A percentile compares a stretch with the other conserved stretches of the same genome.
Evolutionary conservation across 2,888 invertebrate genomes (phyloP).

Genomic region (Meteorus colon): DNA sequence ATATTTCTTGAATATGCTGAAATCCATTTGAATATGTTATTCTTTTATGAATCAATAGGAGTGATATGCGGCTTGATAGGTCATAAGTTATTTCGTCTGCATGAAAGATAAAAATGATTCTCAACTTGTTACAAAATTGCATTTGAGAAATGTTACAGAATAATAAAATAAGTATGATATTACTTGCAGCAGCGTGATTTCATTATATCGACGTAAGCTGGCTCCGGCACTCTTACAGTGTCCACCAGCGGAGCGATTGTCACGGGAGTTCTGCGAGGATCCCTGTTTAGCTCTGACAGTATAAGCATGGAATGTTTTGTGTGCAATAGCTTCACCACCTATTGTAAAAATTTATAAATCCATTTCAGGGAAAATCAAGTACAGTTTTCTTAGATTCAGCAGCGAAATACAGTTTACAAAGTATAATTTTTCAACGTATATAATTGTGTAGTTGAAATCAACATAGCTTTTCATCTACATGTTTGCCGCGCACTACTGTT

Average conservation of each 20-base stretch:
- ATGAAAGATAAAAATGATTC: neutral
- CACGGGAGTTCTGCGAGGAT: constrained; percentile 81
- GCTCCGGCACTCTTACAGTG: constrained; percentile 88
- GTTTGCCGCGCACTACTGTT: too few relatives aligned
- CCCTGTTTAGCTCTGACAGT: constrained; percentile 90
- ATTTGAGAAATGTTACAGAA: neutral
- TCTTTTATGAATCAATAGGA: neutral
- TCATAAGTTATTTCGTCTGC: neutral
- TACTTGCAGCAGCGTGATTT: constrained; percentile 83
- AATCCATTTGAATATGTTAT: constrained; percentile 57
- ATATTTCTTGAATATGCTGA: constrained; percentile 85
- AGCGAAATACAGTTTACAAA: too few relatives aligned
- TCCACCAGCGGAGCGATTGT: constrained; percentile 77
- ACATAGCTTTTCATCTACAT: too few relatives aligned
- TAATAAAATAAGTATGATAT: neutral
- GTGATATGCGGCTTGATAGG: neutral
- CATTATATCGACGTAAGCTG: constrained; percentile 85
- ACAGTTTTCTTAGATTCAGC: too few relatives aligned
- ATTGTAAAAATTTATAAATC: constrained; percentile 19
- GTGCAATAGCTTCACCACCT: constrained; percentile 76
- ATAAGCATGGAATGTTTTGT: constrained; percentile 91
- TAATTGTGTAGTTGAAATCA: too few relatives aligned
- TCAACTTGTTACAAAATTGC: neutral
- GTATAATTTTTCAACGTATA: too few relatives aligned
- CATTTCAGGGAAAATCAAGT: neutral